Evolutionary conservation across 1,140 invertebrate genomes (phyloP), one percentile per base, ranked within the genome.

Genomic region (Drosophila aff.): DNA sequence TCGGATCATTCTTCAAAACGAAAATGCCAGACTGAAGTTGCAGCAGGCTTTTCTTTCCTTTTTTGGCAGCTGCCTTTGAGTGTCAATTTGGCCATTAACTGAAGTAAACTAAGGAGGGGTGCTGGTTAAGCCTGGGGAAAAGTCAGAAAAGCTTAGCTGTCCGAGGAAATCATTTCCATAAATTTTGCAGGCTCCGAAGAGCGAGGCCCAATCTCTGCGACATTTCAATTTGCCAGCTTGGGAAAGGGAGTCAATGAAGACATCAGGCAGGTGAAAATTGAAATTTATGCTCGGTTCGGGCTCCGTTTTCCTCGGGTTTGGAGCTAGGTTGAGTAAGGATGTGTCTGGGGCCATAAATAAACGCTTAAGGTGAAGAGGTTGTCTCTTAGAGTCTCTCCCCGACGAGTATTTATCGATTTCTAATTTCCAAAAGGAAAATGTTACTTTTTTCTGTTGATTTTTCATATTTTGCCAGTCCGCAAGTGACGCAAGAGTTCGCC

Each of bases 371-470:
- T 65, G 65, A 65, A 60, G 59, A 72, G 65, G 71, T 53, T 57
- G 60, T 61, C 78, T 67, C 44, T 40, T 40, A 67, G 36, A 78
- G 69, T 59, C 79, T 38, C 62, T 31, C 23, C 31, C 13, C 55
- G 33, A 10, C 26, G 41, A 36, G 69, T 81, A 78, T 75, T 84
- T 85, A 89, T 89, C 84, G 85, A 84, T 89, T 87, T 87, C 80
- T 81, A 89, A 79, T 84, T 86, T 85, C 63, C 60, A 81, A 57
- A 57, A 57, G 53, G 53, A 57, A 57, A 57, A 57, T 23, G 33
- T 36, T 23, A 5, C 36, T 23, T 57, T 73, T 67, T 64, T 73
- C 33, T 49, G 62, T 67, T 64, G 64, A 50, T 82, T 61, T 62
- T 67, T 64, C 59, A 65, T 64, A 67, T 67, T 67, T 68, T 63